Evolutionary conservation across 2,113 vertebrate species (phyloP).

Genomic region (Dicerorhinus sumatrensis): DNA sequence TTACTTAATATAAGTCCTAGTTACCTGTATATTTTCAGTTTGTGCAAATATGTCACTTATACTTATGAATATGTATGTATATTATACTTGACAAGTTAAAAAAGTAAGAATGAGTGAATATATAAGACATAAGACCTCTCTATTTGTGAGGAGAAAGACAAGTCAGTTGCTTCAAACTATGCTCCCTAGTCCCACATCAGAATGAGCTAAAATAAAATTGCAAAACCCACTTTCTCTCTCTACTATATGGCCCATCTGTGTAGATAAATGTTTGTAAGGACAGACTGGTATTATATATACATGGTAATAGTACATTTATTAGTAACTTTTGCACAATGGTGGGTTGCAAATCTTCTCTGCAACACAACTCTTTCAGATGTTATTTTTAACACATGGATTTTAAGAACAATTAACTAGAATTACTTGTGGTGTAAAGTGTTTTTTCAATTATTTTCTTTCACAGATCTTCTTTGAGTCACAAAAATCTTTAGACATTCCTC

Average conservation of each 20-base stretch:
- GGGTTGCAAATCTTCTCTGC: not conserved
- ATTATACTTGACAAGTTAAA: not conserved
- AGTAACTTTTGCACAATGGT: not conserved
- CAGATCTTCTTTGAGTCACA: not conserved
- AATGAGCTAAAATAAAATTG: conserved; percentile 11
- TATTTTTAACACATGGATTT: not conserved
- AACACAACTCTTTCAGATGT: not conserved
- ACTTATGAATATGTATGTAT: not conserved
- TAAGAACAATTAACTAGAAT: conserved; percentile 63
- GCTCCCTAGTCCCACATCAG: not conserved
- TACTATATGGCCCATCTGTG: not conserved
- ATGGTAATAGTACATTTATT: not conserved
- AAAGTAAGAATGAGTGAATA: not conserved
- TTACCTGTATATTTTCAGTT: not conserved
- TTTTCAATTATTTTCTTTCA: conserved; percentile 52
- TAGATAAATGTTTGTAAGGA: not conserved
- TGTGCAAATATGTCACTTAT: not conserved
- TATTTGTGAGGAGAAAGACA: not conserved
- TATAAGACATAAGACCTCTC: not conserved
- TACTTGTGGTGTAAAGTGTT: not conserved
- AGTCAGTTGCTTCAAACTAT: not conserved
- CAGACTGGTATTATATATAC: not conserved
- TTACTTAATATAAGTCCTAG: not conserved
- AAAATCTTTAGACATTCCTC: not conserved
- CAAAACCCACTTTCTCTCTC: not conserved